These are phyloP conservation scores for Glareola pratincola DNA, from an alignment of 2,113 vertebrate species.

Conservation along the genomic window DNA sequence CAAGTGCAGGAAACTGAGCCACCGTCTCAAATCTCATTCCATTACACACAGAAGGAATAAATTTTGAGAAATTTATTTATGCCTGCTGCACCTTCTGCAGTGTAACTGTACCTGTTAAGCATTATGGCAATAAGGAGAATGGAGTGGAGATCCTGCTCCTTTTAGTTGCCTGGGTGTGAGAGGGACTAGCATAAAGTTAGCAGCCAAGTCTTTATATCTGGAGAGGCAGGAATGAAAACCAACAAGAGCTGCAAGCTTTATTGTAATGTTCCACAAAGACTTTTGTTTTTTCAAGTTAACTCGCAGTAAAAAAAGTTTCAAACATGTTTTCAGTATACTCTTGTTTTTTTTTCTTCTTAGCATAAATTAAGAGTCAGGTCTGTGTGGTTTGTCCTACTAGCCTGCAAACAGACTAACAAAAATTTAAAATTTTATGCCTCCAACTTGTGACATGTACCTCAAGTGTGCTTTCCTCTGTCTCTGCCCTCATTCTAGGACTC, in stretches of 20 bases:
- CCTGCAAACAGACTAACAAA: background rate
- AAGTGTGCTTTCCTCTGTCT: background rate
- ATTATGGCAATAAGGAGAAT: accelerated
- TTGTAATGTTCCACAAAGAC: background rate
- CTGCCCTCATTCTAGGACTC: background rate
- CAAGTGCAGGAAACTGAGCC: background rate
- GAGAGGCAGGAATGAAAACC: background rate
- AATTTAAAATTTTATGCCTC: background rate
- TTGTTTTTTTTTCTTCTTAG: background rate
- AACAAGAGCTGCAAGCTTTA: background rate
- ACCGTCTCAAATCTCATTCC: background rate
- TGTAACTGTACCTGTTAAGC: background rate
- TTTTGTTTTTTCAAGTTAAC: background rate
- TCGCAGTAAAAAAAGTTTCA: background rate
- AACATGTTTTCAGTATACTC: background rate
- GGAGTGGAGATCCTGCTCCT: background rate
- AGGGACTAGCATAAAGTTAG: background rate
- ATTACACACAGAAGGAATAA: background rate
- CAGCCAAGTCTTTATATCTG: background rate
- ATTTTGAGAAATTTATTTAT: background rate
- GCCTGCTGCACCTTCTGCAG: accelerated
- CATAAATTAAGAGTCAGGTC: background rate
- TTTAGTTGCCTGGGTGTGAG: background rate
- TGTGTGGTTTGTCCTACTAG: background rate
- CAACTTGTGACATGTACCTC: background rate